phyloP scores from a whole-genome alignment of 2,888 invertebrate species.

The Diachrysia chrysitis region DNA sequence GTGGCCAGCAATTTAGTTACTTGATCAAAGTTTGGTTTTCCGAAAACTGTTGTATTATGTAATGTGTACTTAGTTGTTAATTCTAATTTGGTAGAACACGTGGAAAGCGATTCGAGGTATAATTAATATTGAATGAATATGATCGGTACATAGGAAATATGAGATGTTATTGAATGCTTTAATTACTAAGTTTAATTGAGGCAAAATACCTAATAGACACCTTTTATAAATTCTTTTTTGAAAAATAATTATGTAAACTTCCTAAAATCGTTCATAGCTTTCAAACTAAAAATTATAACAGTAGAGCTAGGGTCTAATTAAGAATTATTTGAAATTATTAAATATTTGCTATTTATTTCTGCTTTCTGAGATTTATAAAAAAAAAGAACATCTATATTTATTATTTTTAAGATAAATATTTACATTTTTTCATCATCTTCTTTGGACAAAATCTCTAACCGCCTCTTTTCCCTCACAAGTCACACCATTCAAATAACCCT shows the following conservation, averaged over 20 bases:
- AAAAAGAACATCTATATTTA: no score
- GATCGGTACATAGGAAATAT: background rate
- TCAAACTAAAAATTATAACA: no score
- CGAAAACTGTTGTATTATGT: constrained; percentile 17
- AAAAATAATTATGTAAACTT: background rate
- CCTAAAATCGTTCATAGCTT: background rate
- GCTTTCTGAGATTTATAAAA: no score
- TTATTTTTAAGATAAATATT: no score
- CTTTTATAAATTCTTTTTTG: background rate
- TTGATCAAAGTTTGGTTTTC: constrained; percentile 44
- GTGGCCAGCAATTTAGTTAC: constrained; percentile 50
- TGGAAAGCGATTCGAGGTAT: background rate
- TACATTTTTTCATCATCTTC: no score
- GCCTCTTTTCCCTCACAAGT: background rate
- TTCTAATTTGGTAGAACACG: background rate
- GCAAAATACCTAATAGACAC: background rate
- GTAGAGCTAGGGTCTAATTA: no score
- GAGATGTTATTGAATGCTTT: background rate
- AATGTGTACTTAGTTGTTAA: background rate
- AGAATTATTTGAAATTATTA: no score
- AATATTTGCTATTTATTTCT: no score
- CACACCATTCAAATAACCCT: constrained; percentile 15
- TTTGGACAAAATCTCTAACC: background rate
- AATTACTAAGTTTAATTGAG: background rate
- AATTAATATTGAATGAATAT: background rate